Conservation (phyloP, 2,113 vertebrate genomes). For the Protobothrops mucrosquamatus region DNA sequence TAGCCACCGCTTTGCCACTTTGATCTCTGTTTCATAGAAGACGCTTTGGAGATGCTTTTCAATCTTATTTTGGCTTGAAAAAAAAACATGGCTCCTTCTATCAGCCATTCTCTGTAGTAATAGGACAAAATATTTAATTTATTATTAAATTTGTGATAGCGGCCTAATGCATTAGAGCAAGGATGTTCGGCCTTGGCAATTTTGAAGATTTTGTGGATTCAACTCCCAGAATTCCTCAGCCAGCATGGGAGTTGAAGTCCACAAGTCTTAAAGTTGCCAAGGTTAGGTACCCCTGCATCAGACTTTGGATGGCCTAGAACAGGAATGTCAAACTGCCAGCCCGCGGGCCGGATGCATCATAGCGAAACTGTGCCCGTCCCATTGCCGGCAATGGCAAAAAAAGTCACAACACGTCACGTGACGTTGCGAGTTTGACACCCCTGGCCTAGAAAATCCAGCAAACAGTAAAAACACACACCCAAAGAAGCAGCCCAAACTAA, state of each 20-base stretch:
- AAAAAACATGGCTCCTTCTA: background rate
- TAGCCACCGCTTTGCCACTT: background rate
- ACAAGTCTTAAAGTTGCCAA: background rate
- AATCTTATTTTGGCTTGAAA: background rate
- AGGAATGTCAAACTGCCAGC: too few species aligned
- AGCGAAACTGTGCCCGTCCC: too few species aligned
- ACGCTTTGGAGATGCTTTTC: background rate
- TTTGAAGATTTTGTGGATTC: background rate
- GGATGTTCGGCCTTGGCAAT: background rate
- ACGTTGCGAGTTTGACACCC: too few species aligned
- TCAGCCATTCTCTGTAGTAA: background rate
- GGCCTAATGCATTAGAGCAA: background rate
- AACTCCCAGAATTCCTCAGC: background rate
- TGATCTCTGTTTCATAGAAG: background rate
- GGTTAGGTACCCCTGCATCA: background rate
- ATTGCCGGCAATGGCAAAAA: too few species aligned
- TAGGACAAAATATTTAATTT: background rate
- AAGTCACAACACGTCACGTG: too few species aligned
- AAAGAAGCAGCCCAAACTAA: background rate
- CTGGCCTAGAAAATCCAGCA: background rate
- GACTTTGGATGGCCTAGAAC: background rate
- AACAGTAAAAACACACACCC: background rate
- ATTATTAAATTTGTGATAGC: background rate
- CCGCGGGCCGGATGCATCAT: too few species aligned
- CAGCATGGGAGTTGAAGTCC: background rate